Evolutionary conservation across 2,888 invertebrate species (phyloP).

Genomic region (Deroplatys truncata): DNA sequence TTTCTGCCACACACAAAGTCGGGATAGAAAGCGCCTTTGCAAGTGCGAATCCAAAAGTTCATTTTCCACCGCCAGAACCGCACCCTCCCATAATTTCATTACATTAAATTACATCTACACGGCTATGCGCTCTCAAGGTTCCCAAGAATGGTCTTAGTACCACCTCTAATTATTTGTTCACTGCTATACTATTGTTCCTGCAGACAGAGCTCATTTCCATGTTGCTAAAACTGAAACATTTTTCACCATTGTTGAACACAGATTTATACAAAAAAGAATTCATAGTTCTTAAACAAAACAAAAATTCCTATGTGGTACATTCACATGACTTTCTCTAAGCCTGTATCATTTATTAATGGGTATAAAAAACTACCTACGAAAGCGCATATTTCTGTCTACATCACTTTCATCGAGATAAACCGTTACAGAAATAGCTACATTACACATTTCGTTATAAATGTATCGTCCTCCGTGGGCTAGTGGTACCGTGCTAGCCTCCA

Average conservation of each 20-base stretch:
- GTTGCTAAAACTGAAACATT: background rate
- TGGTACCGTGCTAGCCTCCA: no score
- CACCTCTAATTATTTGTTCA: background rate
- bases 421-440: no score
- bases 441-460: no score
- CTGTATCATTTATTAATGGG: no score
- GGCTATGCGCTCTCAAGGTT: background rate
- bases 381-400: no score
- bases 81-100: conserved; percentile 1
- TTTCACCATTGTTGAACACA: background rate
- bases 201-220: background rate
- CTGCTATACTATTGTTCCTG: background rate
- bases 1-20: background rate
- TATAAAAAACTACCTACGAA: no score
- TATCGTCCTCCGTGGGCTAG: no score
- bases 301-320: no score
- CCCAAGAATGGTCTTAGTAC: background rate
- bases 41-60: background rate
- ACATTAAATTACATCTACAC: background rate
- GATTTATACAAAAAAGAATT: no score
- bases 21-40: background rate
- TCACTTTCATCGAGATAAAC: no score
- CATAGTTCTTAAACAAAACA: no score
- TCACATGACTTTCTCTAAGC: no score
- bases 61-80: background rate